A percentile compares a stretch with the other conserved stretches of the same genome.
Conservation (phyloP, 2,888 invertebrate species). For the Chesias legatella region DNA sequence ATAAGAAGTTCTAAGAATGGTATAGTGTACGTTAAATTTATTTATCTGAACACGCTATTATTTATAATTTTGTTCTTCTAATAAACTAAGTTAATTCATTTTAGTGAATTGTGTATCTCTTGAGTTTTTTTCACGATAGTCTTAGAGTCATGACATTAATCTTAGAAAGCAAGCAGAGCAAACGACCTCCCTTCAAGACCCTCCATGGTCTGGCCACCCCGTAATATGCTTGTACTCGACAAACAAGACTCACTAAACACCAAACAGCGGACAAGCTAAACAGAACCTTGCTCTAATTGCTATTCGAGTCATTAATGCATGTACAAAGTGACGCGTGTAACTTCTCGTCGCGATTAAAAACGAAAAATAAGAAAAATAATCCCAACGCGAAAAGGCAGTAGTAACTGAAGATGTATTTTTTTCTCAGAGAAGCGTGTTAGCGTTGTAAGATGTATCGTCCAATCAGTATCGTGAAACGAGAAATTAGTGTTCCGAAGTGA, state of each 20-base stretch:
- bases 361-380: slow-evolving; percentile 69
- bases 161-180: slow-evolving; percentile 73
- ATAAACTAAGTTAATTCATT: too few relatives aligned
- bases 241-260: slow-evolving; percentile 63
- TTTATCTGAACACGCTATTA: too few relatives aligned
- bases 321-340: slow-evolving; percentile 45
- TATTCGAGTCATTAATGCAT: slow-evolving; percentile 67
- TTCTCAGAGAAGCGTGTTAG: slow-evolving; percentile 68
- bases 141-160: slow-evolving; percentile 75
- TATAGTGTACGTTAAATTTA: too few relatives aligned
- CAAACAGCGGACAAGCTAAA: slow-evolving; percentile 57
- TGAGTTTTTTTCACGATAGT: slow-evolving; percentile 67
- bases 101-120: too few relatives aligned
- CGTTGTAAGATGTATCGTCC: slow-evolving; percentile 79
- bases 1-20: too few relatives aligned
- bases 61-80: too few relatives aligned
- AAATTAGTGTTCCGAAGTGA: slow-evolving; percentile 72
- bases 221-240: slow-evolving; percentile 65
- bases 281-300: slow-evolving; percentile 66
- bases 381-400: slow-evolving; percentile 66
- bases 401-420: slow-evolving; percentile 73
- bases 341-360: slow-evolving; percentile 50
- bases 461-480: slow-evolving; percentile 73
- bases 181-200: slow-evolving; percentile 77
- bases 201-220: slow-evolving; percentile 67